Conservation (phyloP, 2,888 invertebrate species). For the Unio delphinus region DNA sequence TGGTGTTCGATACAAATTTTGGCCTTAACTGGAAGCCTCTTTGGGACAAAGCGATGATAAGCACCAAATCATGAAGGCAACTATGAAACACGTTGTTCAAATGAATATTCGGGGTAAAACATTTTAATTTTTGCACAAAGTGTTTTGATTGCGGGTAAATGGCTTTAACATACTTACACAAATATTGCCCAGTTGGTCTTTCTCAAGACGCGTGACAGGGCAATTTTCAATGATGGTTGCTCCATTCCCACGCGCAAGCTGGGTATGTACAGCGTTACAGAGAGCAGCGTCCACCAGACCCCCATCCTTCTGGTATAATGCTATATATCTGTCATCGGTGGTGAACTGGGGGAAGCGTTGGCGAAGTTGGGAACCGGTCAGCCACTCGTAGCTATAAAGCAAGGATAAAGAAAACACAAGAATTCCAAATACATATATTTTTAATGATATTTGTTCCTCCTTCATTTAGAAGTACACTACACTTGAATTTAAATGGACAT, state of each 20-base stretch:
- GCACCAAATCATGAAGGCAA: too few relatives aligned
- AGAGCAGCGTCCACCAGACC: slow-evolving; percentile 68
- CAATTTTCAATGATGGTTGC: slow-evolving; percentile 62
- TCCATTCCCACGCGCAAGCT: slow-evolving; percentile 63
- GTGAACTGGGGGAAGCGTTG: slow-evolving; percentile 58
- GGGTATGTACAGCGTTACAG: slow-evolving; percentile 64
- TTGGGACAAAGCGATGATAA: too few relatives aligned
- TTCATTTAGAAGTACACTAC: too few relatives aligned
- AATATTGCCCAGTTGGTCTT: slow-evolving; percentile 38
- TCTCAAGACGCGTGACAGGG: slow-evolving; percentile 52
- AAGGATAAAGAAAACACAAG: background rate
- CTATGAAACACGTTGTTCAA: too few relatives aligned
- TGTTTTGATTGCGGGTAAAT: too few relatives aligned
- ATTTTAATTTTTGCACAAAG: too few relatives aligned
- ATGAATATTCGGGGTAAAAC: too few relatives aligned
- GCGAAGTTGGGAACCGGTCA: slow-evolving; percentile 42
- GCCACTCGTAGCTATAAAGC: slow-evolving; percentile 46
- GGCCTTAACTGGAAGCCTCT: too few relatives aligned
- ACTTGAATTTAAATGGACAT: too few relatives aligned
- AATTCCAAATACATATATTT: too few relatives aligned
- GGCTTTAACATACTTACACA: slow-evolving; percentile 27
- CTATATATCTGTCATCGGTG: slow-evolving; percentile 44
- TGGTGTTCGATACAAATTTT: too few relatives aligned
- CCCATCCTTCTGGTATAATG: slow-evolving; percentile 62
- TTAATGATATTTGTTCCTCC: too few relatives aligned